These are phyloP conservation scores for Coenonympha glycerion DNA, from an alignment of 2,888 invertebrate genomes.

Conservation along the genomic window DNA sequence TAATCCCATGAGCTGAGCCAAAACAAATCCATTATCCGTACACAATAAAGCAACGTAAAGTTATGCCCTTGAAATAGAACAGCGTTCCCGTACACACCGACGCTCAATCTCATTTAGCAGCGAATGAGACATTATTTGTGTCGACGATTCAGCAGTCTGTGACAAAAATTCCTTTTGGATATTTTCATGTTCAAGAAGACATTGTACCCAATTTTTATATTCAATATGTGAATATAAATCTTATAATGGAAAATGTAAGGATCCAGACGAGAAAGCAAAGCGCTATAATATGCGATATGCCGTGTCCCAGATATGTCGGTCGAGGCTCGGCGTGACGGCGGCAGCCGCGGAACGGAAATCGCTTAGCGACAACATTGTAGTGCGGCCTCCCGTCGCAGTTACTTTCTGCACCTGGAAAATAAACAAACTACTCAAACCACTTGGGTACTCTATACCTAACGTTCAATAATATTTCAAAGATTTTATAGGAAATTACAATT, in stretches of 20 bases:
- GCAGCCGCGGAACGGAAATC: conserved; percentile 66
- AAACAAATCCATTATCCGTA: conserved; percentile 31
- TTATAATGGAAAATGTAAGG: conserved; percentile 16
- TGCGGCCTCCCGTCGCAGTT: conserved; percentile 46
- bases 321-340: conserved; percentile 42
- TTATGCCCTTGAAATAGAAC: conserved; percentile 30
- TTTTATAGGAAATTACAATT: no score
- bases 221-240: not conserved
- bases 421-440: conserved; percentile 18
- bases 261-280: conserved; percentile 21
- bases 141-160: not conserved
- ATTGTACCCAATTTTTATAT: conserved; percentile 1
- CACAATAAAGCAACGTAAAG: conserved; percentile 28
- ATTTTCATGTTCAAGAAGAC: not conserved
- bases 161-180: not conserved
- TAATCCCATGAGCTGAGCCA: conserved; percentile 30
- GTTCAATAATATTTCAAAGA: not conserved
- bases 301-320: conserved; percentile 67
- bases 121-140: not conserved
- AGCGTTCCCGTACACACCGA: not conserved
- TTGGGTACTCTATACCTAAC: conserved; percentile 12
- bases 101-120: not conserved
- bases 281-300: conserved; percentile 35
- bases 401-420: conserved; percentile 29
- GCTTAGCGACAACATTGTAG: conserved; percentile 70